These are phyloP conservation scores for Eledona agricola DNA, from an alignment of 2,888 invertebrate species.

Conservation along the genomic window DNA sequence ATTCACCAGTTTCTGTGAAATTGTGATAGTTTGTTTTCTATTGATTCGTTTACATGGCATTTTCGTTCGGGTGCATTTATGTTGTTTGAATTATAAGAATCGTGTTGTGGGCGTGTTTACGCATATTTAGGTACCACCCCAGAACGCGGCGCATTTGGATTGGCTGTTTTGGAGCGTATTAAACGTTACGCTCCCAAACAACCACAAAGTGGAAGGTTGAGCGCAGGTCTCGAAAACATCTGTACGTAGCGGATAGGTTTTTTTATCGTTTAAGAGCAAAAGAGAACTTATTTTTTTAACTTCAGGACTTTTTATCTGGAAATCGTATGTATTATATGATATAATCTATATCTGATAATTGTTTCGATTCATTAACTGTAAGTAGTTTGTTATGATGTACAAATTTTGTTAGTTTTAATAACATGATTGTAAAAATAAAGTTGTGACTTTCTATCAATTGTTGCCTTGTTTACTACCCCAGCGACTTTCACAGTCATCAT, in stretches of 20 bases:
- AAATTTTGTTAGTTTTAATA: conserved; percentile 52
- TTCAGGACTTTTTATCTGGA: conserved; percentile 8
- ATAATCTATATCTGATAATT: conserved; percentile 13
- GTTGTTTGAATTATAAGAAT: no score
- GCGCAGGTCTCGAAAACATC: conserved; percentile 9
- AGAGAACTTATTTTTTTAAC: conserved; percentile 28
- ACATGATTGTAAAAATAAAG: conserved; percentile 36
- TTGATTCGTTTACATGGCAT: conserved; percentile 17
- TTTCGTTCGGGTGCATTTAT: no score
- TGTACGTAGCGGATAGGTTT: conserved; percentile 15
- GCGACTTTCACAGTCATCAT: no score
- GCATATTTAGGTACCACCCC: no score
- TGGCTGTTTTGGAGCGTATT: conserved; percentile 41
- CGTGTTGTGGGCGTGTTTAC: no score
- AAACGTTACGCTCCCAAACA: neutral
- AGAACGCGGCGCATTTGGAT: no score
- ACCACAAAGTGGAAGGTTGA: neutral
- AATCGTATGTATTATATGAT: conserved; percentile 23
- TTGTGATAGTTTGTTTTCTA: conserved; percentile 26
- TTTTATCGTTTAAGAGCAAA: conserved; percentile 22
- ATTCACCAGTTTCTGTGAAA: conserved; percentile 3
- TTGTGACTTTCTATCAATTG: conserved; percentile 22
- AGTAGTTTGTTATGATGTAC: conserved; percentile 50
- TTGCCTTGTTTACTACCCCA: conserved; percentile 20
- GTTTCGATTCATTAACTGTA: conserved; percentile 20